Percentiles rank a stretch among this genome's conserved stretches.
phyloP scores from a whole-genome alignment of 92 coral and sea anemone species.

The Epizoanthus ramosus region DNA sequence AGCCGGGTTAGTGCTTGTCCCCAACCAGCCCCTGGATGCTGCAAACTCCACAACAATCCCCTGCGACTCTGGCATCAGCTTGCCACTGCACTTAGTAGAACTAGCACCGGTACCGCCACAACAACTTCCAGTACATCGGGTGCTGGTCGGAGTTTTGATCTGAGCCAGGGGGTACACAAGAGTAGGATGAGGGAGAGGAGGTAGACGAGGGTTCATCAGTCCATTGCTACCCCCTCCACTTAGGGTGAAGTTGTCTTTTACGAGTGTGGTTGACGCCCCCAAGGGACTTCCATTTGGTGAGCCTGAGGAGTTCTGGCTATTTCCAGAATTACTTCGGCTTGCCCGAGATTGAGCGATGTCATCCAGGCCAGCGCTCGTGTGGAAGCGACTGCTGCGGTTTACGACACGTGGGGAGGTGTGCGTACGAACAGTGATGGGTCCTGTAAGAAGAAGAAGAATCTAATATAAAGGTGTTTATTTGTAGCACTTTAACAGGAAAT shows the following conservation, averaged over 20 bases:
- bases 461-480: neutral
- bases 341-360: conserved; percentile 84
- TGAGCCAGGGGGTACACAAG: conserved; percentile 83
- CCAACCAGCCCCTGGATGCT: conserved; percentile 91
- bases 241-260: conserved; percentile 73
- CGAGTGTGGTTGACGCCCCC: conserved; percentile 54
- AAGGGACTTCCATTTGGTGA: conserved; percentile 94
- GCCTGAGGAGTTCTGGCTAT: conserved; percentile 58
- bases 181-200: conserved; percentile 94
- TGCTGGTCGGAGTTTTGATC: conserved; percentile 84
- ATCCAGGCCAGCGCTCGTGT: conserved; percentile 98
- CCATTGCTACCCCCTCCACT: conserved; percentile 87
- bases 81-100: conserved; percentile 81
- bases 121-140: conserved; percentile 86
- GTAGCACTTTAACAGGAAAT: neutral
- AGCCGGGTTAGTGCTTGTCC: conserved; percentile 78
- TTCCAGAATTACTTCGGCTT: conserved; percentile 70
- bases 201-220: conserved; percentile 89
- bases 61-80: conserved; percentile 73
- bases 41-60: conserved; percentile 89
- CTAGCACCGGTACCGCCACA: conserved; percentile 77
- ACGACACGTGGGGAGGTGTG: conserved; percentile 93
- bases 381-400: conserved; percentile 98
- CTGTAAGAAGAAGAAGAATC: conserved; percentile 38
- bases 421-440: conserved; percentile 93